Percentiles rank a stretch among this genome's conserved stretches.
Conservation (phyloP, 2,113 vertebrate genomes). For the Cottus gobio region DNA sequence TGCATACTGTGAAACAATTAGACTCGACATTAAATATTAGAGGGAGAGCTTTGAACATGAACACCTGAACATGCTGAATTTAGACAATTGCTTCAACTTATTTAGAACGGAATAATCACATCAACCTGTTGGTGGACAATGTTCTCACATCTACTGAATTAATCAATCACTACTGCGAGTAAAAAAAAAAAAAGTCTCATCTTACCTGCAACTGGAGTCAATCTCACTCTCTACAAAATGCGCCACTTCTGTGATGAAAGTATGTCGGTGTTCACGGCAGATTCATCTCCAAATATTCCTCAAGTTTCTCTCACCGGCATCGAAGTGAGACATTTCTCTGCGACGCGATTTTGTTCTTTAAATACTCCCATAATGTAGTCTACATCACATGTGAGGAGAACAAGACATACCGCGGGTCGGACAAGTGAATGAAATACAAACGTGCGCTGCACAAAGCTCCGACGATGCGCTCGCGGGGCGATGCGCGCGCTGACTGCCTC, state of each 20-base stretch:
- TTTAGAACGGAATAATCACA: background rate
- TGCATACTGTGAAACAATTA: background rate
- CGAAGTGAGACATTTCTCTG: constrained; percentile 10
- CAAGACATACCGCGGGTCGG: background rate
- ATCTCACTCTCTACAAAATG: background rate
- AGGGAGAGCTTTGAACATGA: background rate
- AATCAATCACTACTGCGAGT: background rate
- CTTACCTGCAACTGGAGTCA: constrained; percentile 53
- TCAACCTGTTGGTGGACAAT: background rate
- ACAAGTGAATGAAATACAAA: background rate
- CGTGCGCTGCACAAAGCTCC: background rate
- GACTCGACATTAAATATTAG: background rate
- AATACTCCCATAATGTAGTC: constrained; percentile 10
- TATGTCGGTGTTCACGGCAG: background rate
- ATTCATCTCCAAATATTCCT: constrained; percentile 14
- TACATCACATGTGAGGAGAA: background rate
- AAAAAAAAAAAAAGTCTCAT: background rate
- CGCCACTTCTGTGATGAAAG: constrained; percentile 20
- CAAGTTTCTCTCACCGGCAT: constrained; percentile 29
- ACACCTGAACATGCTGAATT: background rate
- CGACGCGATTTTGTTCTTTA: background rate
- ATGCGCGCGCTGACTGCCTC: constrained; percentile 39
- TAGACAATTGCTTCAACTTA: background rate
- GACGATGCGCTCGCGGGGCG: constrained; percentile 20
- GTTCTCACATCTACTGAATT: background rate